phyloP scores from a whole-genome alignment of 2,113 vertebrate genomes.

The Danionella cerebrum region DNA sequence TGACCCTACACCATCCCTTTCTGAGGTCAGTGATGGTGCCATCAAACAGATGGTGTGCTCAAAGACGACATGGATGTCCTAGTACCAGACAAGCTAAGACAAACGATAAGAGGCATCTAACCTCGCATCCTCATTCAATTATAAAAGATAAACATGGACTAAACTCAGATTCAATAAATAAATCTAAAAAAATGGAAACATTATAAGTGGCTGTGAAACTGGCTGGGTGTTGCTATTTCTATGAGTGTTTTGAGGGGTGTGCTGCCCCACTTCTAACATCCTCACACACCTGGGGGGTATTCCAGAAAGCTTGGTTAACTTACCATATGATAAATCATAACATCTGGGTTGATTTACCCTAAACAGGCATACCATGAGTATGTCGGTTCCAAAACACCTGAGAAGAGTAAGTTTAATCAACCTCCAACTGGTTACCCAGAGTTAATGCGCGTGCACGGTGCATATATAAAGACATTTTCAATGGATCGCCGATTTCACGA shows the following conservation, averaged over 20 bases:
- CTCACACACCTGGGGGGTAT: constrained; percentile 40
- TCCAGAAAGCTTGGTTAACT: too few species aligned
- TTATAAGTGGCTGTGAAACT: background rate
- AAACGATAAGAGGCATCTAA: constrained; percentile 9
- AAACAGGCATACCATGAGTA: too few species aligned
- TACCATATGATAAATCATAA: too few species aligned
- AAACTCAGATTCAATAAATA: background rate
- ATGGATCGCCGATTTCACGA: too few species aligned
- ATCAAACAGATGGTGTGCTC: constrained; percentile 6
- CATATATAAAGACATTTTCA: too few species aligned
- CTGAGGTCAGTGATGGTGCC: constrained; percentile 6
- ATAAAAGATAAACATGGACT: background rate
- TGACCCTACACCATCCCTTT: constrained; percentile 1
- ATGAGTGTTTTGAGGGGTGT: background rate
- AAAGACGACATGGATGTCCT: constrained; percentile 9
- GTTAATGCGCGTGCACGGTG: too few species aligned
- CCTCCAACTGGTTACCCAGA: too few species aligned
- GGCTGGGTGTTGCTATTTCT: background rate
- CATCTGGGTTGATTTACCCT: too few species aligned
- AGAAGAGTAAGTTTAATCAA: too few species aligned
- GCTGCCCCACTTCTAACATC: constrained; percentile 2
- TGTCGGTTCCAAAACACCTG: too few species aligned
- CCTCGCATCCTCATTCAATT: background rate
- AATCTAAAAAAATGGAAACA: background rate
- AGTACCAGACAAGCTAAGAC: background rate